These are phyloP conservation scores for Hirundichthys speculiger DNA, from an alignment of 2,113 vertebrate species.

Conservation along the genomic window DNA sequence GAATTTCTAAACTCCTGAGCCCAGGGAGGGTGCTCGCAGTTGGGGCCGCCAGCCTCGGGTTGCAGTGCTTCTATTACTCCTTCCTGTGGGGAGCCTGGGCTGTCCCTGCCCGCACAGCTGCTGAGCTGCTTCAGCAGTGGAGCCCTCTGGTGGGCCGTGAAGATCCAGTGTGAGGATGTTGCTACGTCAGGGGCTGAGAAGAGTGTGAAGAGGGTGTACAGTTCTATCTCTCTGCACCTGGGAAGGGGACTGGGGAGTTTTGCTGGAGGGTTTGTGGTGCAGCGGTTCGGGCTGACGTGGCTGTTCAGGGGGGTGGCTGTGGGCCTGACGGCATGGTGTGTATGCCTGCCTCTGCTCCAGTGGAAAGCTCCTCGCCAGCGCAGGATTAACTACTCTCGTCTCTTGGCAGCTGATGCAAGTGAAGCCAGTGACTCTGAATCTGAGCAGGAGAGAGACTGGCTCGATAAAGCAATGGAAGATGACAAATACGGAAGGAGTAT, in stretches of 20 bases:
- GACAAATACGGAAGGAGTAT: constrained; percentile 52
- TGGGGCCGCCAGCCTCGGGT: constrained; percentile 67
- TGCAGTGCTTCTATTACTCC: constrained; percentile 88
- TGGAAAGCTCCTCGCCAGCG: constrained; percentile 82
- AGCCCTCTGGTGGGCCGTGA: constrained; percentile 85
- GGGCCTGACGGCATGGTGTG: constrained; percentile 80
- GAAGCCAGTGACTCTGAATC: constrained; percentile 88
- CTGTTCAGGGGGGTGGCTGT: constrained; percentile 77
- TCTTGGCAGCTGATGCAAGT: constrained; percentile 83
- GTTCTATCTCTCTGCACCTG: constrained; percentile 65
- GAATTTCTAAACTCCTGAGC: constrained; percentile 74
- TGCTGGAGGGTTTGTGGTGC: constrained; percentile 77
- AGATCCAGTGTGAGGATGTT: constrained; percentile 73
- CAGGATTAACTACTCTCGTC: constrained; percentile 88
- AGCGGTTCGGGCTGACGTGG: constrained; percentile 69
- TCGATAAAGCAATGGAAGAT: constrained; percentile 87
- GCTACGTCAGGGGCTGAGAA: constrained; percentile 82
- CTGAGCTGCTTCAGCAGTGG: constrained; percentile 81
- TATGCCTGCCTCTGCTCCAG: constrained; percentile 77
- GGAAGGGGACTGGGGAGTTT: constrained; percentile 86
- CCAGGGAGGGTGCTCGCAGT: constrained; percentile 65
- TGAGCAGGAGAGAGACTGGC: constrained; percentile 88
- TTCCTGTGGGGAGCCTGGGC: constrained; percentile 87
- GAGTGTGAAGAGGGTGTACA: constrained; percentile 77
- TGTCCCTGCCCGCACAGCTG: constrained; percentile 79